phyloP scores from a whole-genome alignment of 2,113 vertebrate species.

The Actenoides lindsayi region DNA sequence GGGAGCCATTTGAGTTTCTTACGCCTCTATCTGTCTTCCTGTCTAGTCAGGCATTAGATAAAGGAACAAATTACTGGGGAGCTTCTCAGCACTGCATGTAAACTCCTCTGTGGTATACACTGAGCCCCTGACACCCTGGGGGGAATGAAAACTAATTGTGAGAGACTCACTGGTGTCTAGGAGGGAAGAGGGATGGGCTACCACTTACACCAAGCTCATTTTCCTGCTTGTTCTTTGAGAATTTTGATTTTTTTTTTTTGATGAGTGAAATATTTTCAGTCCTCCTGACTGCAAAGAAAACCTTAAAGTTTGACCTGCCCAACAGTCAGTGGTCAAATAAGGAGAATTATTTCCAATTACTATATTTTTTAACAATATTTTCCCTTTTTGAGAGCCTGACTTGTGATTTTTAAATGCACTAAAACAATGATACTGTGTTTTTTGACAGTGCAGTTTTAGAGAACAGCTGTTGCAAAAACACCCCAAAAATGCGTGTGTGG shows the following conservation, averaged over 20 bases:
- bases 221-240: not conserved
- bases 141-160: not conserved
- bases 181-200: not conserved
- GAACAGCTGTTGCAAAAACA: not conserved
- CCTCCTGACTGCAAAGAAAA: not conserved
- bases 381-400: not conserved
- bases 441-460: not conserved
- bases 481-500: not conserved
- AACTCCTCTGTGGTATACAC: not conserved
- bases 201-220: not conserved
- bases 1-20: not conserved
- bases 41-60: not conserved
- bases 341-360: not conserved
- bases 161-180: not conserved
- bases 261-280: not conserved
- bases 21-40: not conserved
- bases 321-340: not conserved
- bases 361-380: not conserved
- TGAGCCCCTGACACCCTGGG: not conserved
- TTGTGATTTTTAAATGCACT: not conserved
- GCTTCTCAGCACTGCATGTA: not conserved
- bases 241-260: not conserved
- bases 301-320: not conserved
- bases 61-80: not conserved
- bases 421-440: not conserved